phyloP scores from a whole-genome alignment of 2,888 invertebrate species.

The Sesia apiformis region DNA sequence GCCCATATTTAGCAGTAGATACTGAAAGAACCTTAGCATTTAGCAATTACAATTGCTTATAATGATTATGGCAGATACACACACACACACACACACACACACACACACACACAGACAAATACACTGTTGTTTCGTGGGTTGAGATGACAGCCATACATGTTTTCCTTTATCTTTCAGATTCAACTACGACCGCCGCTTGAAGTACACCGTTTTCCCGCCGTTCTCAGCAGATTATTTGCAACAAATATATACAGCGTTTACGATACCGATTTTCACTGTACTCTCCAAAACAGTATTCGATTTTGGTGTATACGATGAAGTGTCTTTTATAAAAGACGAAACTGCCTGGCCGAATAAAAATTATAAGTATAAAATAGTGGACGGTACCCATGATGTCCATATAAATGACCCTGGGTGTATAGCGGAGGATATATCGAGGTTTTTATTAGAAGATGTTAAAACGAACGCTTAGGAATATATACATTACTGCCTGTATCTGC shows the following conservation, averaged over 20 bases:
- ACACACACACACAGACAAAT: too few species aligned
- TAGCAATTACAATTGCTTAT: neutral
- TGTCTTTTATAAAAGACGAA: slow-evolving; percentile 33
- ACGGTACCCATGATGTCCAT: slow-evolving; percentile 77
- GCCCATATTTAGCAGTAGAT: too few species aligned
- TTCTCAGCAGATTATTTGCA: neutral
- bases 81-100: neutral
- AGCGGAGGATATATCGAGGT: slow-evolving; percentile 44
- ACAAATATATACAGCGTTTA: neutral
- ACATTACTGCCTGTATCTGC: too few species aligned
- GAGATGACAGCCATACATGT: neutral
- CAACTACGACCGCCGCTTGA: neutral
- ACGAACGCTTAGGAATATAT: too few species aligned
- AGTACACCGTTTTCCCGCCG: neutral
- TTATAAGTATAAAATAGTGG: slow-evolving; percentile 41
- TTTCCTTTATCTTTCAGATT: neutral
- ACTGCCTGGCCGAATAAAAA: slow-evolving; percentile 36
- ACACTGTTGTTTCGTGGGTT: too few species aligned
- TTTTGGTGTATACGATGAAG: slow-evolving; percentile 16
- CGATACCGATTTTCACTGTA: neutral
- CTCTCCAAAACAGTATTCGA: slow-evolving; percentile 16
- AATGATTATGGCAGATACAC: neutral
- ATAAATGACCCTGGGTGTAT: slow-evolving; percentile 68
- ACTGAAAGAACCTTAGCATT: neutral
- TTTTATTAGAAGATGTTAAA: slow-evolving; percentile 26